Evolutionary conservation across 2,888 invertebrate genomes (phyloP).

Genomic region (Thera obeliscata): DNA sequence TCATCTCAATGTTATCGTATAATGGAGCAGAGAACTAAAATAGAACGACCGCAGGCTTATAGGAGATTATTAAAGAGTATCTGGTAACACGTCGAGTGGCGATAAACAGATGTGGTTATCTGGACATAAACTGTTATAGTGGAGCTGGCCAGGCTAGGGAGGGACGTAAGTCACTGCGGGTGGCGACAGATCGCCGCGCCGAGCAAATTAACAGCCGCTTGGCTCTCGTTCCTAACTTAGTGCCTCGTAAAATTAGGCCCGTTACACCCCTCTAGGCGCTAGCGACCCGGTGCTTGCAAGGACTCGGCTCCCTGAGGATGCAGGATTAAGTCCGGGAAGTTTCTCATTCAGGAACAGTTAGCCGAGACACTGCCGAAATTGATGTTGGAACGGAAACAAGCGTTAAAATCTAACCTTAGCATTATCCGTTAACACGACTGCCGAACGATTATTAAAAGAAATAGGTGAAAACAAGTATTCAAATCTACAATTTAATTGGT

Average conservation of each 20-base stretch:
- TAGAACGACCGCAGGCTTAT: constrained; percentile 47
- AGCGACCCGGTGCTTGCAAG: constrained; percentile 49
- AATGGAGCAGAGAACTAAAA: constrained; percentile 52
- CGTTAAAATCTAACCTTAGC: constrained; percentile 31
- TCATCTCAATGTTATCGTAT: constrained; percentile 60
- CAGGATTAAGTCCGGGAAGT: constrained; percentile 59
- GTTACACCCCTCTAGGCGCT: constrained; percentile 71
- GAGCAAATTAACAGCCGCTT: constrained; percentile 81
- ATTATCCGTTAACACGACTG: constrained; percentile 11
- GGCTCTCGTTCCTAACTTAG: constrained; percentile 80
- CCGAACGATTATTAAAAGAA: constrained; percentile 1
- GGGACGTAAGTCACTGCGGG: constrained; percentile 78
- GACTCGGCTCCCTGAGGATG: constrained; percentile 56
- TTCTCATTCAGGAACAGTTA: constrained; percentile 63
- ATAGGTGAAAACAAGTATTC: background rate
- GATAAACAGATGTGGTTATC: constrained; percentile 61
- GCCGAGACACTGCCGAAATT: constrained; percentile 21
- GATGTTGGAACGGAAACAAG: constrained; percentile 16
- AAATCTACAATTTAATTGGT: constrained; percentile 6
- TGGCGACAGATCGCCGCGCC: constrained; percentile 76
- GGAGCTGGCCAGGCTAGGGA: constrained; percentile 41
- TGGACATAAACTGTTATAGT: constrained; percentile 58
- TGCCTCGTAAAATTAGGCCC: constrained; percentile 82
- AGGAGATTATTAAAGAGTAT: constrained; percentile 53
- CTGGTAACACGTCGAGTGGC: constrained; percentile 47